Evolutionary conservation across 2,113 vertebrate genomes (phyloP).

Genomic region (Corythaeola cristata): DNA sequence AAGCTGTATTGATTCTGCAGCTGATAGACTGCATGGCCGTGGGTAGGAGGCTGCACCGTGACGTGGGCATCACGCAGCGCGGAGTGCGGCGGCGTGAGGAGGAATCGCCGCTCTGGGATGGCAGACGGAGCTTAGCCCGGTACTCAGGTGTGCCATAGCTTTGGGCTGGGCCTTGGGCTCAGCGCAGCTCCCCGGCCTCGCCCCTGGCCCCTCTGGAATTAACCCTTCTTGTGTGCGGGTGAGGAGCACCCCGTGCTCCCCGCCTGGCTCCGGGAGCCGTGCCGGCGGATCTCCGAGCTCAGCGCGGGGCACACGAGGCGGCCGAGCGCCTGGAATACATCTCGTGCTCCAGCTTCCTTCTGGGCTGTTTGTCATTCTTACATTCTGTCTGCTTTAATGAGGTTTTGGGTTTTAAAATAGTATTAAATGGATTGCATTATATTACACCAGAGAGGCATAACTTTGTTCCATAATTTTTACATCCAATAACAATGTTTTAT

Average conservation of each 20-base stretch:
- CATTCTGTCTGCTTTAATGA: slow-evolving; percentile 51
- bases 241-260: not conserved
- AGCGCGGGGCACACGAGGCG: accelerated
- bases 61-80: accelerated
- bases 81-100: accelerated
- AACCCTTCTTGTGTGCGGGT: accelerated
- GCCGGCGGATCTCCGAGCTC: not conserved
- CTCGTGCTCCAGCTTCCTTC: not conserved
- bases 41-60: not conserved
- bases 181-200: not conserved
- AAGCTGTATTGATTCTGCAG: not conserved
- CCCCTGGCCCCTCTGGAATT: not conserved
- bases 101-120: accelerated
- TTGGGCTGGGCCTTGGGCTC: not conserved
- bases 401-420: slow-evolving; percentile 71
- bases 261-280: accelerated
- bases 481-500: slow-evolving; percentile 69
- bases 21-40: accelerated
- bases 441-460: slow-evolving; percentile 63
- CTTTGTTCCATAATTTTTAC: slow-evolving; percentile 60
- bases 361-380: slow-evolving; percentile 45
- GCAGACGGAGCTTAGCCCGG: not conserved
- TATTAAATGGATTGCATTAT: slow-evolving; percentile 67
- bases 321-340: not conserved
- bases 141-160: not conserved